phyloP scores from a whole-genome alignment of 2,888 invertebrate species.

The Lissocephala sabroskyi region DNA sequence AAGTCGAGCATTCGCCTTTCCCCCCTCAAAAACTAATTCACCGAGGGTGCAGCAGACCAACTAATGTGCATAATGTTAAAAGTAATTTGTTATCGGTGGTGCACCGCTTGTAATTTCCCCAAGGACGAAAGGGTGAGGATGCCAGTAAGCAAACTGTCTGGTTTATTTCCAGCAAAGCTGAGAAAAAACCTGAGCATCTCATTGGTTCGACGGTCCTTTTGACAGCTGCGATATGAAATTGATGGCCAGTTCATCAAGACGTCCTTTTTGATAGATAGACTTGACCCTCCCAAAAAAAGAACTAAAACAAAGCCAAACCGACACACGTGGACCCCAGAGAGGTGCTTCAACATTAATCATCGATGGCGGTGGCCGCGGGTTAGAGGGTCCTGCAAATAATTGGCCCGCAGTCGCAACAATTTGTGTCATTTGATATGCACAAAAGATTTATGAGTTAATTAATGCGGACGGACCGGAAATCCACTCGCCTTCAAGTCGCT shows the following conservation, averaged over 20 bases:
- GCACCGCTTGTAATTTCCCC: constrained; percentile 7
- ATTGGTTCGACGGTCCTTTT: neutral
- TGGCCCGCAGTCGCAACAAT: constrained; percentile 23
- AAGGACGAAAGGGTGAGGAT: too few relatives aligned
- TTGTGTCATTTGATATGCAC: constrained; percentile 49
- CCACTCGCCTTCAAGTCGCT: too few relatives aligned
- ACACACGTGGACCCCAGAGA: too few relatives aligned
- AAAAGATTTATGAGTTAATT: constrained; percentile 65
- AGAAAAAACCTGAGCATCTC: neutral
- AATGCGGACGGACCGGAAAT: constrained; percentile 42
- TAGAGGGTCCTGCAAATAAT: neutral
- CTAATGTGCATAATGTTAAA: constrained; percentile 38
- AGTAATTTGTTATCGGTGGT: constrained; percentile 31
- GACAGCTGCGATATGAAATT: neutral
- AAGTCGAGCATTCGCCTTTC: too few relatives aligned
- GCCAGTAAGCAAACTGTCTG: neutral
- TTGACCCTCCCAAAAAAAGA: too few relatives aligned
- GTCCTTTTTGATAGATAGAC: too few relatives aligned
- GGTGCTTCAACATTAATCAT: too few relatives aligned
- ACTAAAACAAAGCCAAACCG: too few relatives aligned
- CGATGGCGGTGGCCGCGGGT: too few relatives aligned
- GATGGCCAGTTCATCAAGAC: neutral
- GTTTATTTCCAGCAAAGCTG: too few relatives aligned
- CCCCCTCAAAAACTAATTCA: constrained; percentile 31
- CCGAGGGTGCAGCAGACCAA: constrained; percentile 35